Evolutionary conservation across 2,888 invertebrate genomes (phyloP).

Genomic region (Orchesellides sinensis): DNA sequence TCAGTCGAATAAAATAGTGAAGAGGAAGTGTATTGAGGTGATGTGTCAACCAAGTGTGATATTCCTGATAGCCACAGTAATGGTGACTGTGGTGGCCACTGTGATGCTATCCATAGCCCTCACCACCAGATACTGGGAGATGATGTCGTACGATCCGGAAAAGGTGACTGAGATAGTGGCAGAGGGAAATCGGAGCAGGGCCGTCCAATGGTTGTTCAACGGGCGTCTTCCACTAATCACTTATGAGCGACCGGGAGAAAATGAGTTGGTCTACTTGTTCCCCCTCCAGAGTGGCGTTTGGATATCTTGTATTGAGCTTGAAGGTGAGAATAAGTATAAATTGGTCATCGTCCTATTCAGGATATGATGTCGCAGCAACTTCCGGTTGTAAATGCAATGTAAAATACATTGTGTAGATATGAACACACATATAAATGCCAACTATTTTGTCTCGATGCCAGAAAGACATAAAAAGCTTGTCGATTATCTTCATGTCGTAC

Average conservation of each 20-base stretch:
- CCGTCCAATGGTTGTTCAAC: slow-evolving; percentile 86
- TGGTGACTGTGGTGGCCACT: slow-evolving; percentile 86
- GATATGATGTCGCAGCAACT: too few species aligned
- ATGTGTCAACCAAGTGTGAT: slow-evolving; percentile 81
- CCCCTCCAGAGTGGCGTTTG: slow-evolving; percentile 95
- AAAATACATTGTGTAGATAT: background rate
- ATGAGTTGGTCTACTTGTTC: slow-evolving; percentile 83
- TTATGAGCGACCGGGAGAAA: slow-evolving; percentile 51
- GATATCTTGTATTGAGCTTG: slow-evolving; percentile 90
- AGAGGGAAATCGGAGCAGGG: slow-evolving; percentile 71
- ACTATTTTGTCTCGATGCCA: background rate
- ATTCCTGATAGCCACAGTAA: slow-evolving; percentile 80
- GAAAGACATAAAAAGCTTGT: background rate
- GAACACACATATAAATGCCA: background rate
- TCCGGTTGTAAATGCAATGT: background rate
- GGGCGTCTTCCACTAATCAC: slow-evolving; percentile 83
- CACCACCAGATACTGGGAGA: slow-evolving; percentile 95
- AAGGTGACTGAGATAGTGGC: slow-evolving; percentile 80
- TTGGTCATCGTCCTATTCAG: too few species aligned
- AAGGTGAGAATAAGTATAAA: slow-evolving; percentile 80
- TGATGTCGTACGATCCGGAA: slow-evolving; percentile 87
- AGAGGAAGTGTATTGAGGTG: slow-evolving; percentile 83
- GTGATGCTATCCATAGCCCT: slow-evolving; percentile 90
- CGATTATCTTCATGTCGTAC: background rate
- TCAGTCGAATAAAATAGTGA: slow-evolving; percentile 76